Evolutionary conservation across 1,140 invertebrate genomes (phyloP).

Genomic region (Sycophaga agraensis): DNA sequence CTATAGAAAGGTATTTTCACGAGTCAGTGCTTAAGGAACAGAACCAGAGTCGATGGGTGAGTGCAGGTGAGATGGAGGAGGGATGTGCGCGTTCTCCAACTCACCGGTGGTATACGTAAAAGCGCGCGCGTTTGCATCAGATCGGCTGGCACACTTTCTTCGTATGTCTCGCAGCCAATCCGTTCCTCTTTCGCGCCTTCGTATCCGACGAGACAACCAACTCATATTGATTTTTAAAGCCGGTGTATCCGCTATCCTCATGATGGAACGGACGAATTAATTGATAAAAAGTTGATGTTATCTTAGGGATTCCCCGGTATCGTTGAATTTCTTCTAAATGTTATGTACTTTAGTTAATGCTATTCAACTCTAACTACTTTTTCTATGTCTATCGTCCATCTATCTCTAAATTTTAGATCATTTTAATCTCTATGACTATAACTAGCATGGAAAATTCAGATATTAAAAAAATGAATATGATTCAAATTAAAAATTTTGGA

Average conservation of each 20-base stretch:
- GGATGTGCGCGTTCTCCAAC: conserved; percentile 18
- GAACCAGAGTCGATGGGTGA: background rate
- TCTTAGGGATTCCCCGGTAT: too few relatives aligned
- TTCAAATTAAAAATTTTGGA: too few relatives aligned
- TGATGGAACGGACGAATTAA: too few relatives aligned
- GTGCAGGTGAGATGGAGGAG: background rate
- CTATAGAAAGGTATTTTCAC: conserved; percentile 5
- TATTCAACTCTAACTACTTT: too few relatives aligned
- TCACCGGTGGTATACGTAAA: conserved; percentile 12
- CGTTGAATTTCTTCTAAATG: too few relatives aligned
- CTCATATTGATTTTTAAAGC: conserved; percentile 8
- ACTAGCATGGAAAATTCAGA: too few relatives aligned
- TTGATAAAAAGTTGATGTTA: too few relatives aligned
- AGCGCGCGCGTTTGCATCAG: conserved; percentile 41
- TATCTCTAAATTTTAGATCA: too few relatives aligned
- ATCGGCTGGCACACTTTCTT: conserved; percentile 54
- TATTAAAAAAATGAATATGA: too few relatives aligned
- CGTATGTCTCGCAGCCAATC: conserved; percentile 32
- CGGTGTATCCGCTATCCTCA: conserved; percentile 7
- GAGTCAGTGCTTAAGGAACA: background rate
- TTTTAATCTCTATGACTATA: too few relatives aligned
- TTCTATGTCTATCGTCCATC: too few relatives aligned
- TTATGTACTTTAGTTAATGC: too few relatives aligned
- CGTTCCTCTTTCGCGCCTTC: conserved; percentile 39
- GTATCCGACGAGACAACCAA: conserved; percentile 5